A percentile compares a stretch with the other conserved stretches of the same genome.
phyloP scores from a whole-genome alignment of 2,888 invertebrate genomes.

The Sipha maydis region DNA sequence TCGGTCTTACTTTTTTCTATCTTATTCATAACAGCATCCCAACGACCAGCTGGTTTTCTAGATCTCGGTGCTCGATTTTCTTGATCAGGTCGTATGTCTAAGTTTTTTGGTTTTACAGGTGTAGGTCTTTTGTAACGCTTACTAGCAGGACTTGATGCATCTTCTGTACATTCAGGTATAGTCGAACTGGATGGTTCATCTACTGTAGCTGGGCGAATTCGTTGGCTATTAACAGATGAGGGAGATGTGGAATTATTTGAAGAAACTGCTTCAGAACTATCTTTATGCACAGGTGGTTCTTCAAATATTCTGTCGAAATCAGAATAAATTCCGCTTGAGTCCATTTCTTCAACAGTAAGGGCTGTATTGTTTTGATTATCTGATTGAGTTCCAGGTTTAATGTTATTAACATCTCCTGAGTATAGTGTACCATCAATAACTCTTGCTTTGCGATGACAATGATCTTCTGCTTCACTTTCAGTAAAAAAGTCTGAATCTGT shows the following conservation, averaged over 20 bases:
- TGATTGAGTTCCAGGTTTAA: slow-evolving; percentile 61
- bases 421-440: slow-evolving; percentile 92
- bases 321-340: slow-evolving; percentile 89
- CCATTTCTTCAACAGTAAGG: slow-evolving; percentile 83
- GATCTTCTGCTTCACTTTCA: slow-evolving; percentile 85
- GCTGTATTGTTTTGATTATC: slow-evolving; percentile 66
- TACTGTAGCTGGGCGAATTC: not conserved
- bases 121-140: slow-evolving; percentile 52
- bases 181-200: slow-evolving; percentile 1
- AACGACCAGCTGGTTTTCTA: slow-evolving; percentile 74
- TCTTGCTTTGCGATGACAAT: slow-evolving; percentile 77
- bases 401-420: slow-evolving; percentile 61
- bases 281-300: slow-evolving; percentile 47
- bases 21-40: slow-evolving; percentile 87
- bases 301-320: slow-evolving; percentile 78
- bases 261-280: slow-evolving; percentile 44
- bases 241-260: slow-evolving; percentile 53
- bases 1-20: slow-evolving; percentile 77
- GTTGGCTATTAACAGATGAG: slow-evolving; percentile 50
- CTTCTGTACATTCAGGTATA: slow-evolving; percentile 39
- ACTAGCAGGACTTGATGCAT: slow-evolving; percentile 56
- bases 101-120: slow-evolving; percentile 47
- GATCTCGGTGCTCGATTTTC: slow-evolving; percentile 73
- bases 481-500: slow-evolving; percentile 92
- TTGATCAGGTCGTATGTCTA: slow-evolving; percentile 67